Percentiles rank a stretch among this genome's conserved stretches.
These are phyloP conservation scores for Myiagra hebetior DNA, from an alignment of 2,113 vertebrate species.

Conservation along the genomic window DNA sequence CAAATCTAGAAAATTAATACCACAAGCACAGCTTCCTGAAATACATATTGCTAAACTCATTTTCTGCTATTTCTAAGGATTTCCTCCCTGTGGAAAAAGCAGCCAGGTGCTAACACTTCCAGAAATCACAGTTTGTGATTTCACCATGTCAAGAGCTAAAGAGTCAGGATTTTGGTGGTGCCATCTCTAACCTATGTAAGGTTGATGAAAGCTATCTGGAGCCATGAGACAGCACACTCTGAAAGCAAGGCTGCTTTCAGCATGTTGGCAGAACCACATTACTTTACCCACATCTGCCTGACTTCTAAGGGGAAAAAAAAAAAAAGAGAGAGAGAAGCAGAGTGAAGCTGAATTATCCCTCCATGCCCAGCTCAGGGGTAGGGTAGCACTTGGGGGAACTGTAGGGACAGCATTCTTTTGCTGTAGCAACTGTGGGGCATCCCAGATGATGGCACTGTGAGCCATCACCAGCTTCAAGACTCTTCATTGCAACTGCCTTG, in stretches of 20 bases:
- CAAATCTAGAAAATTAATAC: background rate
- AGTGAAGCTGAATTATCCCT: background rate
- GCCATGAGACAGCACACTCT: background rate
- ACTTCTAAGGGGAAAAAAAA: background rate
- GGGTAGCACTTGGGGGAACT: background rate
- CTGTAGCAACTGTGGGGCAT: background rate
- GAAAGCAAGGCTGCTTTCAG: background rate
- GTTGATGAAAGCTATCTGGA: background rate
- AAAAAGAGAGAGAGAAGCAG: background rate
- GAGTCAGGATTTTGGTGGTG: background rate
- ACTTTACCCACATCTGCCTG: background rate
- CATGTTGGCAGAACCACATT: background rate
- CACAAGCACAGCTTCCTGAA: background rate
- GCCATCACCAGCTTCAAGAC: background rate
- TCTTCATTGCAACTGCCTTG: background rate
- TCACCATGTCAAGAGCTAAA: background rate
- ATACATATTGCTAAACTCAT: background rate
- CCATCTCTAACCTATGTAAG: background rate
- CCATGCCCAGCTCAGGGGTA: background rate
- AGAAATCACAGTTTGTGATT: background rate
- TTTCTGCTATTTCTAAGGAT: background rate
- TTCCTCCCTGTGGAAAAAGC: background rate
- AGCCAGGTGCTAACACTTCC: background rate
- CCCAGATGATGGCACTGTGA: background rate
- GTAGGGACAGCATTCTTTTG: background rate